Conservation (phyloP, 2,888 invertebrate species). For the Epirrhoe alternata region DNA sequence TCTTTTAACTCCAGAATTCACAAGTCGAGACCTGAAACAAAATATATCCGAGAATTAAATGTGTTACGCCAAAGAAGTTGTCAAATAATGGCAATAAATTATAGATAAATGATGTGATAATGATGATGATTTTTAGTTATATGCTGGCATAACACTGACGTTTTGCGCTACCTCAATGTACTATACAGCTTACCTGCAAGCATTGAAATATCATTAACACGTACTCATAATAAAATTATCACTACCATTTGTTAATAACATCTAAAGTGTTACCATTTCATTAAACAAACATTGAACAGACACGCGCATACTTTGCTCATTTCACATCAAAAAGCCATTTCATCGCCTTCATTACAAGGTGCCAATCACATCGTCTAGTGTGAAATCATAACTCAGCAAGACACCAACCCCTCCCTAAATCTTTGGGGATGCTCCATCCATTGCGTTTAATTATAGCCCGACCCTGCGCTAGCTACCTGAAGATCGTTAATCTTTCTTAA, state of each 20-base stretch:
- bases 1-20: no score
- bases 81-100: no score
- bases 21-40: no score
- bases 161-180: no score
- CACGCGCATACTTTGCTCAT: conserved; percentile 39
- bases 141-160: no score
- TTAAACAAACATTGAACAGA: conserved; percentile 12
- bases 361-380: conserved; percentile 79
- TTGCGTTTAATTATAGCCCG: conserved; percentile 83
- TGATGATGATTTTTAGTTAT: no score
- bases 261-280: background rate
- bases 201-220: no score
- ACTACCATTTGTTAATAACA: background rate
- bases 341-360: conserved; percentile 71
- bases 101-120: no score
- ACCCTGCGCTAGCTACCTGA: conserved; percentile 79
- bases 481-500: conserved; percentile 85
- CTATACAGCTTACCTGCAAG: no score
- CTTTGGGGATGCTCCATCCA: conserved; percentile 81
- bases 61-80: no score
- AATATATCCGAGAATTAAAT: no score
- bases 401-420: conserved; percentile 80
- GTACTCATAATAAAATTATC: no score
- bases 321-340: conserved; percentile 63
- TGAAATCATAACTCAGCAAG: conserved; percentile 83